phyloP scores from a whole-genome alignment of 1,140 invertebrate genomes.

The Diuraphis noxia region DNA sequence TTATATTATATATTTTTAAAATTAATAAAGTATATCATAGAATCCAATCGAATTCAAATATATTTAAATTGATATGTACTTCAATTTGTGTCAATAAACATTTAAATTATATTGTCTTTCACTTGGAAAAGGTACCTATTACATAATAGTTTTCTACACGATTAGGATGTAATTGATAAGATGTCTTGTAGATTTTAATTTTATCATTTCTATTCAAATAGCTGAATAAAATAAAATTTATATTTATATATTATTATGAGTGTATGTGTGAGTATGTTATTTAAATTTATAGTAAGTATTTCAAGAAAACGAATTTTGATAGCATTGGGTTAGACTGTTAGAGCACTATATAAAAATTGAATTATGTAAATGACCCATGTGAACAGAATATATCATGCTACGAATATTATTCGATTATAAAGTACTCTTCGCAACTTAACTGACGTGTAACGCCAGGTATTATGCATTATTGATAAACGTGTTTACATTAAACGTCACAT shows the following conservation, averaged over 20 bases:
- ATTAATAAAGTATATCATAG: not conserved
- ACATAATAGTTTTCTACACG: not conserved
- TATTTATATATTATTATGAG: not conserved
- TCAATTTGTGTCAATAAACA: not conserved
- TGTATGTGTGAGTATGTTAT: not conserved
- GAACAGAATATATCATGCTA: not conserved
- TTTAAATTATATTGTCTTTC: not conserved
- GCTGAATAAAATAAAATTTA: not conserved
- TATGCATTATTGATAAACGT: not conserved
- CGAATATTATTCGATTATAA: not conserved
- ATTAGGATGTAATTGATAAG: not conserved
- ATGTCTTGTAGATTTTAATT: not conserved
- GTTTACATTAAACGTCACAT: not conserved
- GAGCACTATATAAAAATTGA: slow-evolving; percentile 2
- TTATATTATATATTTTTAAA: not conserved
- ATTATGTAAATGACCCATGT: not conserved
- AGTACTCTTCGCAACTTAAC: not conserved
- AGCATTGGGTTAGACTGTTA: not conserved
- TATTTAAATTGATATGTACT: not conserved
- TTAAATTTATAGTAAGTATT: not conserved
- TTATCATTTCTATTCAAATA: not conserved
- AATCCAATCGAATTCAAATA: not conserved
- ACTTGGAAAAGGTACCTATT: not conserved
- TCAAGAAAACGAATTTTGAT: not conserved
- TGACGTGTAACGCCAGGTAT: not conserved